phyloP scores from a whole-genome alignment of 2,888 invertebrate species.

The Erebia palarica region DNA sequence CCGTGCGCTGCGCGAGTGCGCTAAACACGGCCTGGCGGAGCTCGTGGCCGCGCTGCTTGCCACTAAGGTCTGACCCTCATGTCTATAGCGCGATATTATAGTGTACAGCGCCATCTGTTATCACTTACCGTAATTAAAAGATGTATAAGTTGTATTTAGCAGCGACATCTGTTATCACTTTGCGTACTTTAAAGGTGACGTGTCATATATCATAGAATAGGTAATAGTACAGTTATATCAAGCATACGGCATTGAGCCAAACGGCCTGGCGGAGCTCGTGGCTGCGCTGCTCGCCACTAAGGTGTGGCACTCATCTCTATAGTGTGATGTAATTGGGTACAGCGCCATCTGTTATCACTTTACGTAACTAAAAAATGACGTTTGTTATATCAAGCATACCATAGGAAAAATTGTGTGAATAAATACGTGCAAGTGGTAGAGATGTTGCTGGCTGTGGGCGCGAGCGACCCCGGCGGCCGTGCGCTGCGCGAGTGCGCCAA shows the following conservation, averaged over 20 bases:
- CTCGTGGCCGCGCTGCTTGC: slow-evolving; percentile 92
- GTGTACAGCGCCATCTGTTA: no score
- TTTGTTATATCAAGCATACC: no score
- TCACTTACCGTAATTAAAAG: no score
- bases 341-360: no score
- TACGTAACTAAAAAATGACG: no score
- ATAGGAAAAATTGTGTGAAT: no score
- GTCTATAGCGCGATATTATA: no score
- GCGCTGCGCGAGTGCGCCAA: slow-evolving; percentile 90
- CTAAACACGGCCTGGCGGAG: slow-evolving; percentile 84
- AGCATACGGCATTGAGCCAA: slow-evolving; percentile 91
- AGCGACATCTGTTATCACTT: no score
- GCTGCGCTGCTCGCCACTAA: slow-evolving; percentile 92
- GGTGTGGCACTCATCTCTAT: slow-evolving; percentile 46
- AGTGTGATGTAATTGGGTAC: no score
- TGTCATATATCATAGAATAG: no score
- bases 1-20: slow-evolving; percentile 90
- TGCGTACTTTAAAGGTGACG: no score
- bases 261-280: slow-evolving; percentile 90
- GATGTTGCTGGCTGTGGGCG: slow-evolving; percentile 89
- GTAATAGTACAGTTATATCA: no score
- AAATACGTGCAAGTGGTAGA: slow-evolving; percentile 87
- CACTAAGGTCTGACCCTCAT: slow-evolving; percentile 79
- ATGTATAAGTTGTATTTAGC: slow-evolving; percentile 60
- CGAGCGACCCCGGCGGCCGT: slow-evolving; percentile 92